Base-by-base conservation (phyloP, 2,888 invertebrate species). In the Anthoptus insignis region DNA sequence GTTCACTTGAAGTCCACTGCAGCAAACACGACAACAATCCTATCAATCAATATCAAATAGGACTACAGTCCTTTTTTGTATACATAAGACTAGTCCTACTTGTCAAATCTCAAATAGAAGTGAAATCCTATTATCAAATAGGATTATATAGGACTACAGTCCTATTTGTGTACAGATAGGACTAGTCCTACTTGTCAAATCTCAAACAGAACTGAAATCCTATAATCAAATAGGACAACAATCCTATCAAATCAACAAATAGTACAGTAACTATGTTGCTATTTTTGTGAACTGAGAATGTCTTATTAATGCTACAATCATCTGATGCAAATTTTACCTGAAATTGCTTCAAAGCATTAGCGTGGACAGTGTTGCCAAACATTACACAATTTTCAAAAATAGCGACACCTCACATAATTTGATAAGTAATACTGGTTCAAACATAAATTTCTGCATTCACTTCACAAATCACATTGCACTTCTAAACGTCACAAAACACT, bases 361-460 rank as follows among this genome's bases (percentile, higher is more conserved):
- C 11, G 11, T 34, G 0, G 11, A 13, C 13, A 13, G 11, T 34
- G 11, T 34, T 34, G 34, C n/a, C 34, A 34, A 34, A 6, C 4
- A 34, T n/a, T 34, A 13, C 13, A 34, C 13, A 34, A 34, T 49
- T 29, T 29, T 53, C 50, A 50, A 50, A 47, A 58, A 39, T 32
- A 11, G 47, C 47, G 37, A 63, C 47, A 56, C 19, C 3, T 21
- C 42, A 54, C 19, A 54, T 32, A 39, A 21, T 56, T 47, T 59
- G 47, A 47, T 60, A 27, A 11, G 47, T 66, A 66, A 66, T 66
- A 66, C 66, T 66, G 66, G 66, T 63, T 58, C 34, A 66, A 61
- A 64, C 14, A 49, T 34, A 57, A 66, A 66, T 56, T 19, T 27
- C 45, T 27, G n/a, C 16, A 39, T 5, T 14, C 22, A 42, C 9